Percentiles rank a stretch among this genome's conserved stretches.
phyloP scores from a whole-genome alignment of 2,113 vertebrate genomes.

The Balaeniceps rex region DNA sequence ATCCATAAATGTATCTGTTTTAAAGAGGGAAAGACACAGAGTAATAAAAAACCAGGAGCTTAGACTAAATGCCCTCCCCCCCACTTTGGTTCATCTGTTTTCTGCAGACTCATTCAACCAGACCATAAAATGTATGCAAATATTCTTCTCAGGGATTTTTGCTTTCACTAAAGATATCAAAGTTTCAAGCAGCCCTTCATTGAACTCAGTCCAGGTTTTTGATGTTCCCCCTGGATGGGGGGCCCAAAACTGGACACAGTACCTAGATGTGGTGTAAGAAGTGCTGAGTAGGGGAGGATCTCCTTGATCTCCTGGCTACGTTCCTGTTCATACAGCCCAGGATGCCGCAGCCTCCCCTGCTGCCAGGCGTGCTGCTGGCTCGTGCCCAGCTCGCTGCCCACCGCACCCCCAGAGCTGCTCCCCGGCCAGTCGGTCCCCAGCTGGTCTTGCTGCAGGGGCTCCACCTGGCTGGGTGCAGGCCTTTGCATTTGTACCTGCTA shows the following conservation, averaged over 20 bases:
- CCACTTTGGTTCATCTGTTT: background rate
- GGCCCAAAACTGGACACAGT: background rate
- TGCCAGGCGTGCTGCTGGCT: background rate
- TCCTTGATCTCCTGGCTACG: background rate
- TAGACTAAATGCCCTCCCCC: background rate
- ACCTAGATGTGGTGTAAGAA: no score
- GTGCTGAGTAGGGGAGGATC: background rate
- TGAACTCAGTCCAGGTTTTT: background rate
- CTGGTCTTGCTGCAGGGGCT: background rate
- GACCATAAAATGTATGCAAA: background rate
- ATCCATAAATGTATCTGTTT: background rate
- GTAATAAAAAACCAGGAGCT: background rate
- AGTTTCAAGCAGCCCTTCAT: background rate
- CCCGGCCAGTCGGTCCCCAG: background rate
- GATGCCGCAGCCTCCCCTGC: background rate
- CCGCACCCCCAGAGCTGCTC: background rate
- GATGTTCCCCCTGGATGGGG: background rate
- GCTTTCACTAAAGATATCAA: background rate
- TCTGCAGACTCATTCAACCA: background rate
- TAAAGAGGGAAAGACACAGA: background rate
- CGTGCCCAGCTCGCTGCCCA: rapidly evolving
- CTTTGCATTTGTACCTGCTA: background rate
- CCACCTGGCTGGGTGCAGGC: background rate
- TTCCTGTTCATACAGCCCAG: rapidly evolving
- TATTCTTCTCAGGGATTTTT: background rate